Evolutionary conservation across 2,113 vertebrate species (phyloP).

Genomic region (Sigmodon hispidus): DNA sequence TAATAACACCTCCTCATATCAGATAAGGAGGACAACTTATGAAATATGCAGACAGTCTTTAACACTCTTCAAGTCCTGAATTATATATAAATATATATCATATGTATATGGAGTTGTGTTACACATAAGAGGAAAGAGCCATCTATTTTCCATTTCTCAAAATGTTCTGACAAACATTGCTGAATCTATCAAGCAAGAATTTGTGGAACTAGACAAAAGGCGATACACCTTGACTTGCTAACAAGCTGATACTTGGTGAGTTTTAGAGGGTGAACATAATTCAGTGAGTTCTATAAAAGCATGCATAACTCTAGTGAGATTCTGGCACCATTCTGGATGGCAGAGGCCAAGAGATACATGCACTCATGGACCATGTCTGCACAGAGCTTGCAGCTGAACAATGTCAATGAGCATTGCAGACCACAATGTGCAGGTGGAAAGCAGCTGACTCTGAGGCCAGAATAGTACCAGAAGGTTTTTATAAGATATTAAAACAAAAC

Average conservation of each 20-base stretch:
- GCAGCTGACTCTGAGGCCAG: neutral
- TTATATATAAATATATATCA: neutral
- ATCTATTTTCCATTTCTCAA: constrained; percentile 57
- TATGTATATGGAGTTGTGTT: constrained; percentile 9
- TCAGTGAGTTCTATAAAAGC: constrained; percentile 1
- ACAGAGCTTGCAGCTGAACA: neutral
- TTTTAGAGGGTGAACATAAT: neutral
- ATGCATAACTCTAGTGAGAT: neutral
- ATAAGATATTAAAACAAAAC: neutral
- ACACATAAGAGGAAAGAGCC: constrained; percentile 37
- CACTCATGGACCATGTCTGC: neutral
- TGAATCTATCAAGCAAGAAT: constrained; percentile 73
- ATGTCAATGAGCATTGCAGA: neutral
- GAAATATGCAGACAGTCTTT: constrained; percentile 34
- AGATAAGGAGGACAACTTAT: constrained; percentile 48
- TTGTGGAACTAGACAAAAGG: constrained; percentile 66
- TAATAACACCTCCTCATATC: constrained; percentile 14
- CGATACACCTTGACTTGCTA: neutral
- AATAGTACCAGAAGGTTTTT: neutral
- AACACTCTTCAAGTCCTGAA: constrained; percentile 33
- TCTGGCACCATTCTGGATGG: neutral
- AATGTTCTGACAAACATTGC: constrained; percentile 58
- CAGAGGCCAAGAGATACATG: neutral
- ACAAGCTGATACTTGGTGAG: constrained; percentile 19
- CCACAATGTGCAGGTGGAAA: neutral